Evolutionary conservation across 2,113 vertebrate genomes (phyloP), one percentile per base, ranked within the genome.

Genomic region (Pygoscelis antarcticus): DNA sequence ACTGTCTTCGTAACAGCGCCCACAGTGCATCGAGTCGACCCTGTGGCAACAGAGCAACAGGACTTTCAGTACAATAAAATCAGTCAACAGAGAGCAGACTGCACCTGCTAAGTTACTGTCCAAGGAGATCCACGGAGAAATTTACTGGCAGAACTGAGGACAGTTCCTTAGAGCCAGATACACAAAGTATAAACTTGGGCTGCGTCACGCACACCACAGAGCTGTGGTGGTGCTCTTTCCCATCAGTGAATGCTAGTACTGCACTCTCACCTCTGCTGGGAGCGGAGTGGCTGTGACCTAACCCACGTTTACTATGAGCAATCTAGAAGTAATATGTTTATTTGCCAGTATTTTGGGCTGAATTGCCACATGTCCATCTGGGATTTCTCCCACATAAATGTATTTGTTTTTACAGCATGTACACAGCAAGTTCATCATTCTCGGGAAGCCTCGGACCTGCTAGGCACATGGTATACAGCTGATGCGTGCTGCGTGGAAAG

Each of bases 21-120:
- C 99, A 99, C 90, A 99, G 89, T 2, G 99, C 99, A 4, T 99
- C 99, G 2, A 99, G 98, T 38, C 99, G 99, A 81, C 99, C 99
- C 99, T 99, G 97, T 8, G 16, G 69, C 40, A 54, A 87, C 74
- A 95, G 30, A 88, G 65, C 74, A 74, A 38, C 2, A 2, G 17
- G 44, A 84, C 47, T 36, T 68, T 75, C 36, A 84, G 61, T 12
- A 26, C 38, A 7, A 11, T 5, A 11, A 26, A 13, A 30, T 27
- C 22, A 7, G 46, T 46, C 47, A 19, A 2, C 1, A 1, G 27
- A 19, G 21, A 60, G 66, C 52, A 38, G 44, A 2, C 5, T 49
- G 4, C 44, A 7, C 34, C 15, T 16, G 2, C 57, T 5, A 0
- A 2, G 5, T 13, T 51, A 20, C 77, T 15, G 23, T 26, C 55